Conservation (phyloP, 2,113 vertebrate genomes). For the Trematocara marginatum region DNA sequence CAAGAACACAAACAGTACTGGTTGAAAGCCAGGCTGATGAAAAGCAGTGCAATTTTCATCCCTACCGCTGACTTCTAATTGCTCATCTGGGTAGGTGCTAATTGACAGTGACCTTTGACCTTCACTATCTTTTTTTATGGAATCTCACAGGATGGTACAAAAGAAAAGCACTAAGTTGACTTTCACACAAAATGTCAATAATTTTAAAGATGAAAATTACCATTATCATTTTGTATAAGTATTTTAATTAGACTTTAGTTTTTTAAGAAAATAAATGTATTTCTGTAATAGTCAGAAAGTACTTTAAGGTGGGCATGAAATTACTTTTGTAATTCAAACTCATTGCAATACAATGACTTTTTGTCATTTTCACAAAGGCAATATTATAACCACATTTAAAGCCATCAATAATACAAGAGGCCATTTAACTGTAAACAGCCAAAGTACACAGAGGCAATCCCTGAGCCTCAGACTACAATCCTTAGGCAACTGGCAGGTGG, state of each 20-base stretch:
- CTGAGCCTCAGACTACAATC: slow-evolving; percentile 46
- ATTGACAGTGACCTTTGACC: slow-evolving; percentile 67
- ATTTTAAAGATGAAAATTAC: not conserved
- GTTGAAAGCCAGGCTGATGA: slow-evolving; percentile 63
- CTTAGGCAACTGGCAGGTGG: slow-evolving; percentile 63
- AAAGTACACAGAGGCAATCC: slow-evolving; percentile 64
- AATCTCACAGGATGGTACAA: slow-evolving; percentile 38
- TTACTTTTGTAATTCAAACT: slow-evolving; percentile 24
- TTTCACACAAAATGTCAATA: not conserved
- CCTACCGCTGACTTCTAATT: slow-evolving; percentile 60
- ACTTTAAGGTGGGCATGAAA: slow-evolving; percentile 11
- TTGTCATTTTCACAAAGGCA: slow-evolving; percentile 38
- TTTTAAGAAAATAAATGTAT: not conserved
- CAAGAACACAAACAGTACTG: slow-evolving; percentile 48
- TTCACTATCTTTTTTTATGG: slow-evolving; percentile 34
- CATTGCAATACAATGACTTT: slow-evolving; percentile 48
- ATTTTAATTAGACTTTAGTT: not conserved
- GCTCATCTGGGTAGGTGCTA: slow-evolving; percentile 63
- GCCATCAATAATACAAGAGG: slow-evolving; percentile 74
- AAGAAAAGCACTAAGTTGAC: not conserved
- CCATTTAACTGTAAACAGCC: slow-evolving; percentile 71
- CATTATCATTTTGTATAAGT: not conserved
- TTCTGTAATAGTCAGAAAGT: not conserved
- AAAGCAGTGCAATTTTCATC: slow-evolving; percentile 64
- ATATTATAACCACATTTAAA: slow-evolving; percentile 66